Percentiles rank a stretch among this genome's conserved stretches.
Conservation (phyloP, 1,140 invertebrate species). For the Ruditapes philippinarum region DNA sequence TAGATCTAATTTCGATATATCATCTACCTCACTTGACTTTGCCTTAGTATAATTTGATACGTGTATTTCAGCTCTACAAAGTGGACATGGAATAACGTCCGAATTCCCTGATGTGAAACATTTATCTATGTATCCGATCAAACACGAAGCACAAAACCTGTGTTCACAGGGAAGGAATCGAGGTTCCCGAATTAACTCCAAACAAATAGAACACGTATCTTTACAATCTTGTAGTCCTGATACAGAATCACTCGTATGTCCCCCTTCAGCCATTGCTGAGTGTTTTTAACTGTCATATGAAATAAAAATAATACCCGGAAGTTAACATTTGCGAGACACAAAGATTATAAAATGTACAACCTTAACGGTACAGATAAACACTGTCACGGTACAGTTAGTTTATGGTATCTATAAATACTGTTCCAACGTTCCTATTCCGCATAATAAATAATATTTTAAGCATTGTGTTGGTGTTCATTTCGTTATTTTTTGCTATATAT, state of each 20-base stretch:
- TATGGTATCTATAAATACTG: no score
- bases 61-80: neutral
- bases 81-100: neutral
- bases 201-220: neutral
- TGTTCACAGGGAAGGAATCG: neutral
- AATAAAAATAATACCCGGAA: no score
- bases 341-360: no score
- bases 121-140: neutral
- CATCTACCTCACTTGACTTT: neutral
- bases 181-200: neutral
- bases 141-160: neutral
- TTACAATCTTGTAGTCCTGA: neutral
- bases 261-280: neutral
- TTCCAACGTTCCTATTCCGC: no score
- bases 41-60: neutral
- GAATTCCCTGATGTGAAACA: neutral
- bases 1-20: neutral
- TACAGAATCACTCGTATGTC: no score
- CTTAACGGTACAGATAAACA: no score
- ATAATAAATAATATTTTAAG: no score
- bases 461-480: no score
- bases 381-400: no score
- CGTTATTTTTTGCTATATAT: no score
- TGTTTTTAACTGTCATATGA: no score
- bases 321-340: no score